Base-by-base conservation (phyloP, 2,797 vertebrate species). In the Atherinosoma microstoma region DNA sequence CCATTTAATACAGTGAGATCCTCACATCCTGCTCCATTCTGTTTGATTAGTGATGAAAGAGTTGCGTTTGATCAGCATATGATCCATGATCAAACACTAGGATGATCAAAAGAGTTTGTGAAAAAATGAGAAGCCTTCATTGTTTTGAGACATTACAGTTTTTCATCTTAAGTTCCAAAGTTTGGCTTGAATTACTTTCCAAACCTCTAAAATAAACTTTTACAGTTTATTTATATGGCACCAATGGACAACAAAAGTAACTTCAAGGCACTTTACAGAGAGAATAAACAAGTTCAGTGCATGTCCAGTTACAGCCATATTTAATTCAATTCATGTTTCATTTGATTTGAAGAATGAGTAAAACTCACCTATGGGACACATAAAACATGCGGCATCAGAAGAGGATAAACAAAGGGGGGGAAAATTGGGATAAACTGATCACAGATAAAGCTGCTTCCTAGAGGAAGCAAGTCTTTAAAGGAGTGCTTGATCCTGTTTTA, bases 11-110 rank as follows among this genome's bases (percentile, higher is more conserved):
- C 53, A 32, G 27, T 75, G 63, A 69, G 49, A 75, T 80, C 79
- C 42, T 27, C 30, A 69, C 81, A 77, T 82, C 87, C 74, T 69
- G 64, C 64, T 62, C 61, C 56, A 9, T 63, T 81, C 72, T 82
- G 78, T 92, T 85, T 87, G 83, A 86, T 86, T 84, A 49, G 70
- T 4, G 80, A 91, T 90, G 67, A 91, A 91, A 91, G 87, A 32
- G 7, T 67, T 53, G 38, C 71, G 66, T 79, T 79, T 88, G 75
- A 82, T 76, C 67, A 13, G 40, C 65, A 18, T 45, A 60, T 53
- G 65, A 80, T 83, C 74, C 61, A 53, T 76, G 56, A 91, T 93
- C 90, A 93, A 91, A 83, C 78, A 72, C 35, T 20, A 58, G 27
- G 42, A 0, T 36, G 83, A 90, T 91, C 84, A 90, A 90, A 93